phyloP scores from a whole-genome alignment of 2,797 vertebrate species.

The Tinamus major region DNA sequence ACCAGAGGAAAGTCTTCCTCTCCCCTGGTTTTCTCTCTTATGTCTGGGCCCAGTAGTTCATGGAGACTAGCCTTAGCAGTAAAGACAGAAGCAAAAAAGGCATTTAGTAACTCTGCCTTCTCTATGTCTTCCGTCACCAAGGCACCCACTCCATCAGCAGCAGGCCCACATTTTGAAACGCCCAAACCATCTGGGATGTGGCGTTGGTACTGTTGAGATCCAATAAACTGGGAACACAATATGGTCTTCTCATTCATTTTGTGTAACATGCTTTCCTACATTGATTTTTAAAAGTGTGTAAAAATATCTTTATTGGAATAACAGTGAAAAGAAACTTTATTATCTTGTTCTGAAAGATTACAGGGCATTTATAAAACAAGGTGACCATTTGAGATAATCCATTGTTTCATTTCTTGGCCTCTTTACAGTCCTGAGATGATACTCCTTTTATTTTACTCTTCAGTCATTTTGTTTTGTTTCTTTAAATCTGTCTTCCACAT shows the following conservation, averaged over 20 bases:
- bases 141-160: too few relatives aligned
- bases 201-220: not conserved
- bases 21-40: too few relatives aligned
- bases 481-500: not conserved
- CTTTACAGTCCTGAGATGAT: not conserved
- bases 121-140: too few relatives aligned
- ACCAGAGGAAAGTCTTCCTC: too few relatives aligned
- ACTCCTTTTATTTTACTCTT: not conserved
- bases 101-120: too few relatives aligned
- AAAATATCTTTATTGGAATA: not conserved
- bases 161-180: not conserved
- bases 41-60: too few relatives aligned
- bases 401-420: not conserved
- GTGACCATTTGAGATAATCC: not conserved
- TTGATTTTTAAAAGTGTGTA: not conserved
- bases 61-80: too few relatives aligned
- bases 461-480: not conserved
- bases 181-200: not conserved
- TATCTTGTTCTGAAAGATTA: not conserved
- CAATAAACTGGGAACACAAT: fast-evolving
- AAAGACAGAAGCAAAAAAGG: too few relatives aligned
- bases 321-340: fast-evolving
- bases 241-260: not conserved
- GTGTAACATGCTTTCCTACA: not conserved
- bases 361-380: not conserved